phyloP scores from a whole-genome alignment of 2,113 vertebrate genomes.

The Vidua chalybeata region DNA sequence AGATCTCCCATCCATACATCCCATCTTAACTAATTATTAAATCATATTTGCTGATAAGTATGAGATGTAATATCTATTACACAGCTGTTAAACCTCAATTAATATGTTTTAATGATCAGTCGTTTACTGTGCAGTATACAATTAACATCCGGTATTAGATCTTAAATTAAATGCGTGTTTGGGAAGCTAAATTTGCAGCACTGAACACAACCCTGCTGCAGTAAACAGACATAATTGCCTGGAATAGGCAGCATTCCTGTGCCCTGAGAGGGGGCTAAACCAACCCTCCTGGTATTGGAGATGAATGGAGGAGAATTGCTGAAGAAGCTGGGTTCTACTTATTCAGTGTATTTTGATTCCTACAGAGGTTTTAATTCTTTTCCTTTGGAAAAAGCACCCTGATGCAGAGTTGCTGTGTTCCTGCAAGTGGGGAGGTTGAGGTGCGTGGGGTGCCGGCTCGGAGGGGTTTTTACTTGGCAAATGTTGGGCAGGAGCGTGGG shows the following conservation, averaged over 20 bases:
- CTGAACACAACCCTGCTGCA: neutral
- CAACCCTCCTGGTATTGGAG: neutral
- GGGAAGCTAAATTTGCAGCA: conserved; percentile 40
- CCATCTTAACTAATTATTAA: conserved; percentile 50
- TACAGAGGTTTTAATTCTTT: neutral
- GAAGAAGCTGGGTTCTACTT: neutral
- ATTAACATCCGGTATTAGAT: conserved; percentile 57
- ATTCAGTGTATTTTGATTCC: neutral
- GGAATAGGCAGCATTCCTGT: neutral
- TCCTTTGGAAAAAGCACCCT: neutral
- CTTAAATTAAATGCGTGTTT: conserved; percentile 60
- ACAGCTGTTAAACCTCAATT: conserved; percentile 66
- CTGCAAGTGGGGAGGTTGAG: neutral
- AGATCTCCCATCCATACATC: neutral
- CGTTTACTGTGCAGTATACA: conserved; percentile 59
- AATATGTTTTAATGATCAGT: conserved; percentile 66
- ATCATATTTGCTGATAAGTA: conserved; percentile 61
- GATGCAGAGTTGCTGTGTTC: neutral
- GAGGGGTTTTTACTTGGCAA: neutral
- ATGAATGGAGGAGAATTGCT: neutral
- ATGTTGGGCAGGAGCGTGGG: fast-evolving
- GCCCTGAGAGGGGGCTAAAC: neutral
- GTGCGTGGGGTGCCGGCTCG: fast-evolving
- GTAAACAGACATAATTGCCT: neutral
- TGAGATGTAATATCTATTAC: conserved; percentile 63